A percentile compares a stretch with the other conserved stretches of the same genome.
These are phyloP conservation scores for Homarus gammarus DNA, from an alignment of 2,888 invertebrate species.

Conservation along the genomic window DNA sequence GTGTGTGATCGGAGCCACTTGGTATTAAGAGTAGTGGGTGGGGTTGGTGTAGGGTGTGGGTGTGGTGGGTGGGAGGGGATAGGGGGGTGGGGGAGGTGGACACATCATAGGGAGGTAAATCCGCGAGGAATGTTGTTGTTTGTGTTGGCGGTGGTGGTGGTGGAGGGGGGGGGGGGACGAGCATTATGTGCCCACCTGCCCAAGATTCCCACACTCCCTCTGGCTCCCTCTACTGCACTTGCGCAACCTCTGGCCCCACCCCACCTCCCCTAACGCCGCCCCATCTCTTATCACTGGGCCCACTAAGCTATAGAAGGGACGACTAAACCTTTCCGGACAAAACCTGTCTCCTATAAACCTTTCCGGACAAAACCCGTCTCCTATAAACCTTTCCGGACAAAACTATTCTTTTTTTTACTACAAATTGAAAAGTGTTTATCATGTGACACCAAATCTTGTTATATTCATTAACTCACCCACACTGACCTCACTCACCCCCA, in stretches of 20 bases:
- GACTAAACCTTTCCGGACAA: no score
- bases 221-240: neutral
- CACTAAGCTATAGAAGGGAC: no score
- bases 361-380: no score
- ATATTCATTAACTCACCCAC: no score
- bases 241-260: neutral
- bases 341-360: no score
- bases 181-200: slow-evolving; percentile 14
- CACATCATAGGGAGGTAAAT: no score
- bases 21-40: neutral
- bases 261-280: neutral
- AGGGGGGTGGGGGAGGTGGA: neutral
- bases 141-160: neutral
- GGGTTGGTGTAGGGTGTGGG: neutral
- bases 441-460: no score
- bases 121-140: slow-evolving; percentile 8
- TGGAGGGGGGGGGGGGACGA: neutral
- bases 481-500: no score
- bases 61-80: neutral
- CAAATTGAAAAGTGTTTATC: no score
- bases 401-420: no score
- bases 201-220: neutral
- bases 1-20: neutral
- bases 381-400: no score
- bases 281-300: no score